Conservation (phyloP, 2,797 vertebrate species). For the Gymnoscopelus microlampas region DNA sequence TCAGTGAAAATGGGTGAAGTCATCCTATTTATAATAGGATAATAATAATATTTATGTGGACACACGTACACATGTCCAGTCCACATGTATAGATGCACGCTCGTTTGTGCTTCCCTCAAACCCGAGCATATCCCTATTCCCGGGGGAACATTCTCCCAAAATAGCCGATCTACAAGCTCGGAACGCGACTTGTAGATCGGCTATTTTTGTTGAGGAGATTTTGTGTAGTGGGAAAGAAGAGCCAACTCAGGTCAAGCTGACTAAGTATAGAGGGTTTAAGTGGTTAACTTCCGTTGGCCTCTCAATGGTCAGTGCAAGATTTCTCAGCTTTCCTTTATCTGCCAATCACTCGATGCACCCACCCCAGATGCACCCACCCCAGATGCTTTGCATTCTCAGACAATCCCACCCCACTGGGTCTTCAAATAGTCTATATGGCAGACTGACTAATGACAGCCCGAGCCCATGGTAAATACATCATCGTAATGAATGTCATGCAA, state of each 20-base stretch:
- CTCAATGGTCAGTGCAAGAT: background rate
- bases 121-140: too few species aligned
- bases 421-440: slow-evolving; percentile 13
- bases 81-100: too few species aligned
- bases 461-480: slow-evolving; percentile 23
- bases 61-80: too few species aligned
- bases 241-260: background rate
- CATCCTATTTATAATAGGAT: too few species aligned
- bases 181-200: too few species aligned
- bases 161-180: too few species aligned
- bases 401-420: slow-evolving; percentile 11
- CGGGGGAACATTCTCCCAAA: too few species aligned
- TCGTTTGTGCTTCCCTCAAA: too few species aligned
- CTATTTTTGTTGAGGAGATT: too few species aligned
- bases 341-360: slow-evolving; percentile 30
- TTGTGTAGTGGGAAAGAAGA: too few species aligned
- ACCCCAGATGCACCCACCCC: slow-evolving; percentile 20
- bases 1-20: too few species aligned
- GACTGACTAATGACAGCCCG: slow-evolving; percentile 41
- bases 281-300: background rate
- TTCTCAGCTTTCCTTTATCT: slow-evolving; percentile 24
- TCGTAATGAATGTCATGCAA: slow-evolving; percentile 12
- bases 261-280: background rate
- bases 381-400: slow-evolving; percentile 55
- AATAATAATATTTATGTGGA: too few species aligned